Evolutionary conservation across 2,797 vertebrate genomes (phyloP), one percentile per base, ranked within the genome.

Genomic region (Melanotaenia maccullochi): DNA sequence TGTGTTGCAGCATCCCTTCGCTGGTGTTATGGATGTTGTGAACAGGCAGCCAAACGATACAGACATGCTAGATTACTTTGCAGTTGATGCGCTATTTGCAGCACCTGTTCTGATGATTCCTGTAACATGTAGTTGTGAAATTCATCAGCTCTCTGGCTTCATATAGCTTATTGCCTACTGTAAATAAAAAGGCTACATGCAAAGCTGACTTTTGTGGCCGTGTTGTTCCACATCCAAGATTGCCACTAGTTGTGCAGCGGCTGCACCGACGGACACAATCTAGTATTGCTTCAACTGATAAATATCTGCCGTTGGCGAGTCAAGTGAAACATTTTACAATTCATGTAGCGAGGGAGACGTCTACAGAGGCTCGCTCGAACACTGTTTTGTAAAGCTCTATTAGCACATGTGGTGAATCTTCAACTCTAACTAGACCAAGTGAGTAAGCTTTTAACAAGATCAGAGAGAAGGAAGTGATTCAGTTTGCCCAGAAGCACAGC

Each of bases 131-230:
- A 74, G 82, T 81, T 56, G 54, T 81, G 76, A 85, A 92, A 89
- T 88, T 78, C 75, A 83, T 93, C 85, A 86, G 73, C 76, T 65
- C 75, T 65, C 36, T 55, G 59, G 75, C 54, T 87, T 87, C 79
- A 78, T 86, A 75, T 75, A 65, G 81, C 68, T 84, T 79, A 84
- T 83, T 68, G 77, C 70, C 61, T 65, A 73, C 85, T 82, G 83
- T 89, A 89, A 92, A 90, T 91, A 88, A 87, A 56, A 22, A 70
- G 62, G 63, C 82, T 76, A 90, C 83, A 85, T 71, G 77, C 57
- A 65, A 76, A 82, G 65, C 81, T 75, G 85, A 88, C 90, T 83
- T 82, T 82, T 83, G 80, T 76, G 47, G 68, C 67, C 9, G 68
- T 87, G 78, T 71, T 82, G 65, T 79, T 80, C 42, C 70, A 74